These are phyloP conservation scores for Setipinna tenuifilis DNA, from an alignment of 2,797 vertebrate genomes.

Conservation along the genomic window DNA sequence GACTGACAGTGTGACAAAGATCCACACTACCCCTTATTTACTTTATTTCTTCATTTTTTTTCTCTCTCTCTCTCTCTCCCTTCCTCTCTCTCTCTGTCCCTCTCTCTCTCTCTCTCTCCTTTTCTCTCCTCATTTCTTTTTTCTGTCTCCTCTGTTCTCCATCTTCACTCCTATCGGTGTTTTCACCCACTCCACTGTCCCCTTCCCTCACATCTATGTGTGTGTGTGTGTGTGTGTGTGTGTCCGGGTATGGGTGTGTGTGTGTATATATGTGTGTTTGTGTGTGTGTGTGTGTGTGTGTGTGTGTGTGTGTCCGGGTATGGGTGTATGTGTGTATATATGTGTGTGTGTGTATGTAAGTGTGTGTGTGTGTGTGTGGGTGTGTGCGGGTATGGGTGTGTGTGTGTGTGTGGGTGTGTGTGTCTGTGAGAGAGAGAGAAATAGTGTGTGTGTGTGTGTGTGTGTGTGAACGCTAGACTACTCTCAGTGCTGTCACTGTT, in stretches of 20 bases:
- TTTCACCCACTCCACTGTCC: neutral
- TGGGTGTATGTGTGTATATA: neutral
- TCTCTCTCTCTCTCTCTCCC: too few relatives aligned
- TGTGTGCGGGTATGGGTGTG: neutral
- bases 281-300: neutral
- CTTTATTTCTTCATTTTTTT: too few relatives aligned
- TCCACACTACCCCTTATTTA: too few relatives aligned
- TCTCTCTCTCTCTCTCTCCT: neutral
- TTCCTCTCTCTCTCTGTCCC: too few relatives aligned
- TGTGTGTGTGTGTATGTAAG: neutral
- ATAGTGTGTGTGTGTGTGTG: neutral
- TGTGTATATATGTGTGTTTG: neutral
- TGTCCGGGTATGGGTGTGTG: neutral
- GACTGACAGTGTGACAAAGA: too few relatives aligned
- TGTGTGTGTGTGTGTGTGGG: neutral
- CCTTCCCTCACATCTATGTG: neutral
- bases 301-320: neutral
- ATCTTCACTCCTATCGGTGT: neutral
- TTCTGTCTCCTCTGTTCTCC: neutral
- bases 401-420: neutral
- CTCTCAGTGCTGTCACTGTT: neutral
- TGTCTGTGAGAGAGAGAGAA: neutral
- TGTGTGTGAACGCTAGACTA: too few relatives aligned
- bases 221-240: conserved; percentile 7
- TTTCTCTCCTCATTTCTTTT: conserved; percentile 9